phyloP scores from a whole-genome alignment of 1,140 invertebrate genomes.

The Maconellicoccus hirsutus region DNA sequence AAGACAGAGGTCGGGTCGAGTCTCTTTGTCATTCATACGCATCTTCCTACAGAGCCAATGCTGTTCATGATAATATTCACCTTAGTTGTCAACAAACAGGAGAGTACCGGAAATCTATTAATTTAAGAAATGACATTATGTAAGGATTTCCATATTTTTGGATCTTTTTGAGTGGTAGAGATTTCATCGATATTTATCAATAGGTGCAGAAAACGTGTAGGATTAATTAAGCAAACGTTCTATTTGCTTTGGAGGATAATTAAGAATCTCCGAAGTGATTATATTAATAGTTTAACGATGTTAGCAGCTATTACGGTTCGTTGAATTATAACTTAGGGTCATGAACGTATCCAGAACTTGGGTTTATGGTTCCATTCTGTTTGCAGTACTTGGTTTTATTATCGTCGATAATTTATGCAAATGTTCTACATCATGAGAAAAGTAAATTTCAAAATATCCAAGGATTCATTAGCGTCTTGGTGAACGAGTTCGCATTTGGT shows the following conservation, averaged over 20 bases:
- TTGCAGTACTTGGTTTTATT: not conserved
- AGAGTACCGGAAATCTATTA: not conserved
- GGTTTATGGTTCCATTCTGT: not conserved
- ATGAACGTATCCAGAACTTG: not conserved
- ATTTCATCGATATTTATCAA: too few relatives aligned
- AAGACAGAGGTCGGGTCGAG: slow-evolving; percentile 32
- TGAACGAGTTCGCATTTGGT: slow-evolving; percentile 57
- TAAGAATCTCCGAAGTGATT: not conserved
- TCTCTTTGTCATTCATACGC: slow-evolving; percentile 41
- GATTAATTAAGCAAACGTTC: not conserved
- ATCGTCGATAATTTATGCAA: not conserved
- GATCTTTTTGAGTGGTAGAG: too few relatives aligned
- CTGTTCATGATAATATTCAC: not conserved
- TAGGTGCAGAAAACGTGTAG: not conserved
- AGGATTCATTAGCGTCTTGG: slow-evolving; percentile 51
- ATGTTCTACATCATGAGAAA: slow-evolving; percentile 37
- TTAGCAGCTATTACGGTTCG: too few relatives aligned
- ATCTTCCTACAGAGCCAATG: slow-evolving; percentile 35
- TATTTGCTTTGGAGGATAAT: not conserved
- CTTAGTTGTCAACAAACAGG: too few relatives aligned
- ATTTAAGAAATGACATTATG: too few relatives aligned
- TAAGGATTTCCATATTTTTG: too few relatives aligned
- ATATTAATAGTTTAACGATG: not conserved
- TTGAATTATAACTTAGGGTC: not conserved
- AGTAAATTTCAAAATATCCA: slow-evolving; percentile 56